Conservation (phyloP, 2,888 invertebrate genomes). For the Norana najaformis region DNA sequence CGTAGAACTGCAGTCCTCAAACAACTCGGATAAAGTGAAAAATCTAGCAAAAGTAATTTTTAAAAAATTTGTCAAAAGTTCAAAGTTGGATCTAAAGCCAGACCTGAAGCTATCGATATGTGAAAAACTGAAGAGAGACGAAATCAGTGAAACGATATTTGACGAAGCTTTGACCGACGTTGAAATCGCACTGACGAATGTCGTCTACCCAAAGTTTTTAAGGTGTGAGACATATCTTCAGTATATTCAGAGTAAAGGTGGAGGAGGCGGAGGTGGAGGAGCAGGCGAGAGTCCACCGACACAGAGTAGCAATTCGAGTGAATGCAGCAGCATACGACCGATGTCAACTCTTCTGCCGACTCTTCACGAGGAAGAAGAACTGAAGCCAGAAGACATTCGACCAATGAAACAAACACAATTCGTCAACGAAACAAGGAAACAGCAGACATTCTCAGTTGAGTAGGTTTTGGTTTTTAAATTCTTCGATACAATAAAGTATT, state of each 20-base stretch:
- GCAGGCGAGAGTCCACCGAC: neutral
- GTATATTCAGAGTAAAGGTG: neutral
- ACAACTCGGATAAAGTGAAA: neutral
- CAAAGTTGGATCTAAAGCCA: neutral
- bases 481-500: neutral
- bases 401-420: neutral
- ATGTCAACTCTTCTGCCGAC: neutral
- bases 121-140: neutral
- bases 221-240: neutral
- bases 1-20: neutral
- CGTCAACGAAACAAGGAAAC: neutral
- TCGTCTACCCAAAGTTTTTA: neutral
- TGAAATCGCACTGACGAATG: neutral
- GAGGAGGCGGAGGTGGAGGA: constrained; percentile 5
- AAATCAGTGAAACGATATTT: neutral
- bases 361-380: constrained; percentile 24
- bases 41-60: neutral
- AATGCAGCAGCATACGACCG: neutral
- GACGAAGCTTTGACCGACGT: neutral
- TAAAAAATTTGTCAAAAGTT: constrained; percentile 19
- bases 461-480: neutral
- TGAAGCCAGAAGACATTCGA: neutral
- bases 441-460: neutral
- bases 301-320: neutral
- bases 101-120: neutral